Evolutionary conservation across 2,113 vertebrate species (phyloP), one percentile per base, ranked within the genome.

Genomic region (Aegotheles bennettii): DNA sequence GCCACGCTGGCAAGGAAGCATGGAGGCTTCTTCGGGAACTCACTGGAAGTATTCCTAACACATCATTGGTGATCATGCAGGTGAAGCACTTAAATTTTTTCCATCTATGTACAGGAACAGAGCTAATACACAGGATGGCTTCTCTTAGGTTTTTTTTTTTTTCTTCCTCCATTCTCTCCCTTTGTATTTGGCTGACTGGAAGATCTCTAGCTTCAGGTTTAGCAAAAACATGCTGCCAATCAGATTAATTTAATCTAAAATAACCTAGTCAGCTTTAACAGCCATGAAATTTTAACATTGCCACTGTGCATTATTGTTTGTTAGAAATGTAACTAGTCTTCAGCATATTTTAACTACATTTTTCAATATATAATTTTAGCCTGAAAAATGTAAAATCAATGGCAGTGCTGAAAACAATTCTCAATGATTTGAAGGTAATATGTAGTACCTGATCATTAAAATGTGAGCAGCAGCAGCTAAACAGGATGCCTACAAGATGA

Each of bases 311-410:
- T 57, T 75, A 54, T 54, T 92, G 8, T 89, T 96, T 94, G 33
- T 43, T 84, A 92, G 47, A 78, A 97, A 92, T 47, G 26, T 68
- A 70, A 35, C 42, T 80, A 82, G 54, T 67, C 20, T 95, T 92
- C 50, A 60, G 48, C 28, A 85, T 51, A 45, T 80, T 86, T 94
- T 92, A 81, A 48, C 71, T 95, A 60, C 17, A 36, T 2, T 53
- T 94, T 74, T 71, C 40, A 89, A 78, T 73, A 85, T 61, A 47
- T 56, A 73, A 77, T 63, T 79, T 47, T 74, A 24, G 31, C 38
- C 95, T 76, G 95, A 96, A 95, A 74, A 87, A 86, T 47, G 17
- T 68, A 84, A 86, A 90, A 76, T 95, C 68, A 65, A 54, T 95
- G 76, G 56, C 83, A 88, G 31, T 53, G 50, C 47, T 92, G 94